Evolutionary conservation across 2,888 invertebrate species (phyloP).

Genomic region (Pediacus dermestoides): DNA sequence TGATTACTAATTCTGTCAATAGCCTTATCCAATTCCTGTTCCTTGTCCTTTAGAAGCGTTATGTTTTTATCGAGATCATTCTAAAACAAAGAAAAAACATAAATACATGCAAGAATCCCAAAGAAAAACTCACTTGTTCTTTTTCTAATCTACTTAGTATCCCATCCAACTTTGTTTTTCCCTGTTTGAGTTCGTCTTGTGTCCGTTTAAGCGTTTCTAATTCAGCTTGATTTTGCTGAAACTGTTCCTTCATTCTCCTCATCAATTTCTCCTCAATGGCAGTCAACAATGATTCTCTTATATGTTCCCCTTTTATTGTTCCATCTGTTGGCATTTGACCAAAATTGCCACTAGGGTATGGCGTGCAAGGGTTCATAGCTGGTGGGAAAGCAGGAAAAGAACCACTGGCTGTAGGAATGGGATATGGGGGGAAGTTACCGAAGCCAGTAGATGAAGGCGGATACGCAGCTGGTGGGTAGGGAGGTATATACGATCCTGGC

Average conservation of each 20-base stretch:
- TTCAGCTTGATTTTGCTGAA: conserved; percentile 88
- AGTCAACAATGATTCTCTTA: conserved; percentile 87
- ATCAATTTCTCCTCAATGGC: conserved; percentile 94
- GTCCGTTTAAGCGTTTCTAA: conserved; percentile 83
- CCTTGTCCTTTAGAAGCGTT: conserved; percentile 78
- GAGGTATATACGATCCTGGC: conserved; percentile 36
- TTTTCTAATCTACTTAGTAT: conserved; percentile 73
- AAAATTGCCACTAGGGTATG: conserved; percentile 28
- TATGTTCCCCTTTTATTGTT: conserved; percentile 94
- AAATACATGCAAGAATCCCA: conserved; percentile 1
- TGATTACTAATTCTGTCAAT: conserved; percentile 72
- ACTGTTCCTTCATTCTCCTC: conserved; percentile 81
- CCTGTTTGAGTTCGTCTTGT: conserved; percentile 80
- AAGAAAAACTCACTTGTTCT: conserved; percentile 55
- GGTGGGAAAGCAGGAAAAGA: conserved; percentile 22
- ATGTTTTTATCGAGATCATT: conserved; percentile 82
- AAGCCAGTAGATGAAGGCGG: conserved; percentile 5
- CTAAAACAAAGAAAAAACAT: conserved; percentile 46
- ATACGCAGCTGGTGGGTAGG: conserved; percentile 20
- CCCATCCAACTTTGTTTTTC: conserved; percentile 76
- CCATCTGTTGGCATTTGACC: conserved; percentile 52
- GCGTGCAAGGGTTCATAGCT: conserved; percentile 28
- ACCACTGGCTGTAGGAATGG: conserved; percentile 11
- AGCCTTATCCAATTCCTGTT: conserved; percentile 78
- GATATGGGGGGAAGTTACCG: conserved; percentile 3